Evolutionary conservation across 1,140 invertebrate species (phyloP), one percentile per base, ranked within the genome.

Genomic region (Cryptotermes secundus): DNA sequence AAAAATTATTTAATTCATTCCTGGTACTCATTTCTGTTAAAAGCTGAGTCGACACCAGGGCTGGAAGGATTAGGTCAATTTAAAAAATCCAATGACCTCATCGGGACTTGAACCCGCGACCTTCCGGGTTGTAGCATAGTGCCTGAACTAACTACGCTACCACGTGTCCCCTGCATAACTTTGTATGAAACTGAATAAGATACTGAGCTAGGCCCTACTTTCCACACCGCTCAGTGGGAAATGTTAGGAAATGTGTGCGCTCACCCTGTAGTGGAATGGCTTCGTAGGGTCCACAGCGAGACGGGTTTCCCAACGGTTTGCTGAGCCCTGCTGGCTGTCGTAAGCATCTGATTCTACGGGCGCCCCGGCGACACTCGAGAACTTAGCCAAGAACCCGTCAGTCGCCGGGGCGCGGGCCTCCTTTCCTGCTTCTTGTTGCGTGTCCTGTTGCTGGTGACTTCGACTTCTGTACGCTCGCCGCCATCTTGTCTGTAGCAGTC

Each of bases 241-340:
- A 38, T 49, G 45, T 49, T 22, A 49, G 14, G n/a, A 49, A 14
- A 49, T 82, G 24, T 24, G 16, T 81, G 42, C 6, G 79, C 84
- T 86, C 80, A 88, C 88, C 84, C 84, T 86, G 83, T 88, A 88
- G 83, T 88, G 86, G 80, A 88, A 87, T 14, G 88, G 87, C 82
- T 85, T 80, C 34, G 87, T 86, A 14, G 87, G 86, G 83, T 88
- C 88, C 10, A 88, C 85, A 45, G 86, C 85, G 49, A 87, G 84
- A 80, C 83, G 53, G 36, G 83, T 83, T 35, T 85, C 80, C 84
- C 86, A 87, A 53, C 83, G 86, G 82, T 72, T 83, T 35, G 80
- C 34, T 4, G 81, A 49, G 83, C 49, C 72, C 24, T 38, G 35
- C 72, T 81, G 35, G 79, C 35, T 42, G 49, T 85, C 83, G 82